Evolutionary conservation across 2,797 vertebrate species (phyloP), one percentile per base, ranked within the genome.

Genomic region (Melanotaenia trifasciata): DNA sequence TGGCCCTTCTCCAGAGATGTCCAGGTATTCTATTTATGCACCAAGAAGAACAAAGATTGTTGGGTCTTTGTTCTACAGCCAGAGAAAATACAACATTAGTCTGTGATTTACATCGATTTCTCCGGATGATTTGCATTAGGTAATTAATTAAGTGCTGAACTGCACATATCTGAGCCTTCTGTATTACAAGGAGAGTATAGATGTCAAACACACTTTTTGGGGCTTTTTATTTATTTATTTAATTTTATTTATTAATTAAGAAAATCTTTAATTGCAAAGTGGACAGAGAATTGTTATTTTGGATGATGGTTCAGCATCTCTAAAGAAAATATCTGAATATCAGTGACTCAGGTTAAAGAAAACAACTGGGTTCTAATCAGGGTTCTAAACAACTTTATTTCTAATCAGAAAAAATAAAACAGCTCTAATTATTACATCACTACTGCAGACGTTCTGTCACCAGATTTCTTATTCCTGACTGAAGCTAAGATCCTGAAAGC

Each of bases 121-220:
- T 67, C 72, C 58, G 28, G 59, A 73, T 81, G 76, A 71, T 75
- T 76, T 86, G 74, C 54, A 74, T 80, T 62, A 76, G 74, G 47
- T 22, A 12, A 74, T 54, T 67, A 81, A 91, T 91, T 80, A 80
- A 76, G 70, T 70, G 78, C 76, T 74, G n/a, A 84, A 67, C 69
- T 76, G 64, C 74, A 63, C 36, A 22, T 64, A 30, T 72, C 40
- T 33, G 58, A 40, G 64, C 64, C 64, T 61, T 50, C 53, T 65
- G 36, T 24, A 72, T 77, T 33, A 63, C 36, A 60, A 70, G 0
- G 30, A 63, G 60, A 3, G 61, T 62, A 51, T 33, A 38, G 63
- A 63, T 26, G 58, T 68, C 60, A 32, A 76, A 81, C 64, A 68
- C 40, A 71, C 60, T 70, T 43, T 50, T 9, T 8, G 14, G 14